Percentiles rank a stretch among this genome's conserved stretches.
phyloP scores from a whole-genome alignment of 2,888 invertebrate species.

The Hypomecis atomaria region DNA sequence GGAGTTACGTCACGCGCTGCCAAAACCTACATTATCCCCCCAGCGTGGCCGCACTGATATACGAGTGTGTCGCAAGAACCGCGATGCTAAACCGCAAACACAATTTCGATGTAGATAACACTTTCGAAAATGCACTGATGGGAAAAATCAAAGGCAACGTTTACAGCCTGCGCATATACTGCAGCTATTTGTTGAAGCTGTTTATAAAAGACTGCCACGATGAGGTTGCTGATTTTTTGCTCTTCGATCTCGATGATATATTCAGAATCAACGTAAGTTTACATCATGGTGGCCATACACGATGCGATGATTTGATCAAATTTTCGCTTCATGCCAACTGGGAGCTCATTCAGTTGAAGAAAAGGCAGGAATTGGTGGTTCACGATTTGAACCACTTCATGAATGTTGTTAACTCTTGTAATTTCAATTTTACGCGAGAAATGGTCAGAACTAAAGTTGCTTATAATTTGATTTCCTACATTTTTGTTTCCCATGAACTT shows the following conservation, averaged over 20 bases:
- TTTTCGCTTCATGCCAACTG: no score
- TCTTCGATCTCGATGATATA: conserved; percentile 60
- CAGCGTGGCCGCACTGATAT: conserved; percentile 67
- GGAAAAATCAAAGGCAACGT: conserved; percentile 61
- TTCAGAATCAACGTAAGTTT: conserved; percentile 70
- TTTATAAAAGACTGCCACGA: conserved; percentile 50
- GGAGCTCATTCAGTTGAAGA: no score
- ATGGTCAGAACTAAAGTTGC: no score
- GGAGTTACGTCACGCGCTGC: conserved; percentile 69
- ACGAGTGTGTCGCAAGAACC: conserved; percentile 73
- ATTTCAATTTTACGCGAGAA: no score
- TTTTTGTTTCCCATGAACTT: no score
- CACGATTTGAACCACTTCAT: no score
- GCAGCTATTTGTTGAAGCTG: conserved; percentile 65
- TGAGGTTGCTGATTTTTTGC: conserved; percentile 54
- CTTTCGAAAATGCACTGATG: conserved; percentile 59
- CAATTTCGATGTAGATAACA: conserved; percentile 50
- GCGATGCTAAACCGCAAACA: conserved; percentile 55
- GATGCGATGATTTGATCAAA: no score
- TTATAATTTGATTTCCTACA: no score
- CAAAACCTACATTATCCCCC: conserved; percentile 70
- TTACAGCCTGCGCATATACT: conserved; percentile 69
- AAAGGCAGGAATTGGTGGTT: no score
- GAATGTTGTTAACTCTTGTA: no score
- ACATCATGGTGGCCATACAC: no score